phyloP scores from a whole-genome alignment of 2,797 vertebrate genomes.

The Melanotaenia boesemani region DNA sequence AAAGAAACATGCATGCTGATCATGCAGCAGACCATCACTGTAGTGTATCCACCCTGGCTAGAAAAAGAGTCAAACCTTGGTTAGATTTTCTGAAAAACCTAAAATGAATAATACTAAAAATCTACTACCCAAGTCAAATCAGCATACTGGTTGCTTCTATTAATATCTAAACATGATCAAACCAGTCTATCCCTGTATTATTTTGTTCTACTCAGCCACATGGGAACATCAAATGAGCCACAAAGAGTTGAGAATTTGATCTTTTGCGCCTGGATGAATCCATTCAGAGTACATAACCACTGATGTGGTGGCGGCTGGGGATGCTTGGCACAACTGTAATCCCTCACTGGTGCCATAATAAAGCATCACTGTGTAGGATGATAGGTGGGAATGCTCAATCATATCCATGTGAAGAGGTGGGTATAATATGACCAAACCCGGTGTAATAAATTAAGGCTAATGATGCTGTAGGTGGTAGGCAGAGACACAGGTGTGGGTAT shows the following conservation, averaged over 20 bases:
- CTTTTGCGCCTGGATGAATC: slow-evolving; percentile 50
- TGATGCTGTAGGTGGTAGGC: slow-evolving; percentile 31
- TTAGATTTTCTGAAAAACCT: slow-evolving; percentile 2
- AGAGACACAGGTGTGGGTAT: slow-evolving; percentile 35
- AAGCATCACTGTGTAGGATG: slow-evolving; percentile 39
- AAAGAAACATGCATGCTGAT: neutral
- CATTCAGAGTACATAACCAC: slow-evolving; percentile 44
- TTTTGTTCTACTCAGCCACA: slow-evolving; percentile 37
- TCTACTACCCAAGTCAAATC: slow-evolving; percentile 2
- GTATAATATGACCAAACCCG: slow-evolving; percentile 30
- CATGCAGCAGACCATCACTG: neutral
- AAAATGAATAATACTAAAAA: slow-evolving; percentile 8
- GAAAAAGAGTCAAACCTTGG: neutral
- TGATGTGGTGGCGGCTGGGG: slow-evolving; percentile 59
- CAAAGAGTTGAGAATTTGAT: slow-evolving; percentile 59
- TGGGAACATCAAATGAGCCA: slow-evolving; percentile 63
- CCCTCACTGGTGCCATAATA: slow-evolving; percentile 53
- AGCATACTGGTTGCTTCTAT: slow-evolving; percentile 17
- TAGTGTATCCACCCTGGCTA: neutral
- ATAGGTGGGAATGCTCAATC: slow-evolving; percentile 31
- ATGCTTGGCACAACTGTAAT: slow-evolving; percentile 39
- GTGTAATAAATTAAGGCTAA: slow-evolving; percentile 48
- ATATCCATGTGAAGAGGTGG: slow-evolving; percentile 34
- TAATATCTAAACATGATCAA: slow-evolving; percentile 34
- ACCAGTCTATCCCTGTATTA: slow-evolving; percentile 31